Base-by-base conservation (phyloP, 2,888 invertebrate species). In the Hyposoter dolosus region DNA sequence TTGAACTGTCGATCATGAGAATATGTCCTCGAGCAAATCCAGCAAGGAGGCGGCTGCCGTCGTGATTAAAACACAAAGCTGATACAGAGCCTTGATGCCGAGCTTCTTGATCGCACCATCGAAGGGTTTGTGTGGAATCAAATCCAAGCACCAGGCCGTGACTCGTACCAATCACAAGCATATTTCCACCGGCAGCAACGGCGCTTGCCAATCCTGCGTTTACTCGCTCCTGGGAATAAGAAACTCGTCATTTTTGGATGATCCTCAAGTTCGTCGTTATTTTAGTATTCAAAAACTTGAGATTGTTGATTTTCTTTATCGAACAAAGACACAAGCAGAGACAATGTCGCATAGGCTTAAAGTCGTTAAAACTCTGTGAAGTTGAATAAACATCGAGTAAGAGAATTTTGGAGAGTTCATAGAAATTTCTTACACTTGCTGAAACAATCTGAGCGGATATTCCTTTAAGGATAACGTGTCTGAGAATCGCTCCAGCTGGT, bases 161-260 rank as follows among this genome's bases (percentile, higher is more conserved):
- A 40, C 98, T 98, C 45, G 99, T 99, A 53, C 99, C 99, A 45
- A 99, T 96, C n/a, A 98, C 98, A 87, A 99, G 96, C 94, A 97
- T 96, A 79, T 97, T 96, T 10, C 96, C 95, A 88, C 95, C 96
- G 6, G 97, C 97, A 89, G 98, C 97, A 91, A 98, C 95, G 7
- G 98, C 97, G 84, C 98, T 98, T 12, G 98, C 98, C 87, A 97
- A 95, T 6, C 99, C 99, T 80, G 98, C 98, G 94, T 97, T 97
- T 19, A 98, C 97, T 89, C 98, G 96, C 91, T 99, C 98, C 97
- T 98, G 79, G 94, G 5, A 19, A 77, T 65, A 63, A 60, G 15
- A 35, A 23, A 66, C 3, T 23, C n/a, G 10, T 56, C 10, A 23
- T 60, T 28, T 28, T 28, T 15, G 0, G 28, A 23, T 28, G 15